phyloP scores from a whole-genome alignment of 2,888 invertebrate species.

The Leptinotarsa rubiginosa region DNA sequence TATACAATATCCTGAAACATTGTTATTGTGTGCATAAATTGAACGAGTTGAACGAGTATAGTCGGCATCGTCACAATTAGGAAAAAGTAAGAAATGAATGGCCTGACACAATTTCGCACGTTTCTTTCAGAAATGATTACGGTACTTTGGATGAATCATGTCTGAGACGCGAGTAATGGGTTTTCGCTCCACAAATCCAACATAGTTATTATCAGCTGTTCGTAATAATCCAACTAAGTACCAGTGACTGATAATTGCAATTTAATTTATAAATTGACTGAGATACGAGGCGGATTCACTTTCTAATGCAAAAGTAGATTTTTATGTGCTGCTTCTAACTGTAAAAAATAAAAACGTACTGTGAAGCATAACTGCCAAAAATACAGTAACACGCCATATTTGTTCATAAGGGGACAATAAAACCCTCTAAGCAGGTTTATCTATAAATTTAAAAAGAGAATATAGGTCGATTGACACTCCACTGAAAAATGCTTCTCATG shows the following conservation, averaged over 20 bases:
- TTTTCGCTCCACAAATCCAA: conserved; percentile 15
- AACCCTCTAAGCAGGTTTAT: too few relatives aligned
- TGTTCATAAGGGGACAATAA: too few relatives aligned
- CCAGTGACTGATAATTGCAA: background rate
- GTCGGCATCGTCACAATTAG: background rate
- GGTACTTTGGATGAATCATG: conserved; percentile 8
- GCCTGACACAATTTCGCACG: conserved; percentile 11
- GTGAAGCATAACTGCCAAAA: too few relatives aligned
- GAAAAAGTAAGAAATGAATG: conserved; percentile 1
- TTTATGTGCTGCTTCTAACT: background rate
- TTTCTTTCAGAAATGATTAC: conserved; percentile 1
- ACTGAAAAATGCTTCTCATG: too few relatives aligned
- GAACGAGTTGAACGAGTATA: background rate
- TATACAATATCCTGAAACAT: too few relatives aligned
- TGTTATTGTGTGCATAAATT: too few relatives aligned
- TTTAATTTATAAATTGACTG: background rate
- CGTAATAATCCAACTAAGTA: background rate
- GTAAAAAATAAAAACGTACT: background rate
- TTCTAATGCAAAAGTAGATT: background rate
- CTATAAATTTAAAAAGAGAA: too few relatives aligned
- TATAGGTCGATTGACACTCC: too few relatives aligned
- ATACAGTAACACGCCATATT: too few relatives aligned
- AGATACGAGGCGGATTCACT: background rate
- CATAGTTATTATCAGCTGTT: background rate
- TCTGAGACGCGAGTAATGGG: background rate